These are phyloP conservation scores for Tolmerus cingulatus DNA, from an alignment of 2,888 invertebrate genomes.

Conservation along the genomic window DNA sequence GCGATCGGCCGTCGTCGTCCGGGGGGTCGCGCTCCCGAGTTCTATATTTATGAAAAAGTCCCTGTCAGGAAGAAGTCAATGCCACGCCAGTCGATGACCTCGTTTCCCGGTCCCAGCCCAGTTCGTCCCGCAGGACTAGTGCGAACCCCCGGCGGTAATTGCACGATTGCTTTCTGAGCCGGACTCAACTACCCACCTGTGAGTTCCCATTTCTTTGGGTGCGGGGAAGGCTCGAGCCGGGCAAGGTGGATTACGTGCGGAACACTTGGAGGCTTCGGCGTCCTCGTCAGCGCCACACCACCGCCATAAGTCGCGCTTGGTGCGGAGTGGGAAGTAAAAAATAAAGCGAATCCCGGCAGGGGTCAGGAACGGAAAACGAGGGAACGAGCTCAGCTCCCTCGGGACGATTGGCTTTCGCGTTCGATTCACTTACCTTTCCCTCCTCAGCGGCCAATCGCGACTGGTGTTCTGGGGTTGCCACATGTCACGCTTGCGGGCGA, in stretches of 20 bases:
- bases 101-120: background rate
- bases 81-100: slow-evolving; percentile 28
- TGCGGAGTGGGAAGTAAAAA: background rate
- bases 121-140: background rate
- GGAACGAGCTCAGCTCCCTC: background rate
- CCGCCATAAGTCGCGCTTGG: background rate
- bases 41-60: background rate
- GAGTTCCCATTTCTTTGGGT: background rate
- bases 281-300: background rate
- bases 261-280: background rate
- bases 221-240: background rate
- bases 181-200: background rate
- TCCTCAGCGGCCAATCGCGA: background rate
- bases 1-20: background rate
- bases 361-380: background rate
- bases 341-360: background rate
- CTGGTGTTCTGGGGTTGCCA: background rate
- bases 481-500: background rate
- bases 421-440: slow-evolving; percentile 12
- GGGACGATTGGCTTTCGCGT: slow-evolving; percentile 5
- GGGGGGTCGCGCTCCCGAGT: background rate
- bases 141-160: background rate
- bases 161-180: background rate
- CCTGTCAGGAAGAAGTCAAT: slow-evolving; percentile 15
- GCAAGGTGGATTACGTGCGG: background rate